These are phyloP conservation scores for Aspiorhynchus laticeps DNA, from an alignment of 2,113 vertebrate genomes.

Conservation along the genomic window DNA sequence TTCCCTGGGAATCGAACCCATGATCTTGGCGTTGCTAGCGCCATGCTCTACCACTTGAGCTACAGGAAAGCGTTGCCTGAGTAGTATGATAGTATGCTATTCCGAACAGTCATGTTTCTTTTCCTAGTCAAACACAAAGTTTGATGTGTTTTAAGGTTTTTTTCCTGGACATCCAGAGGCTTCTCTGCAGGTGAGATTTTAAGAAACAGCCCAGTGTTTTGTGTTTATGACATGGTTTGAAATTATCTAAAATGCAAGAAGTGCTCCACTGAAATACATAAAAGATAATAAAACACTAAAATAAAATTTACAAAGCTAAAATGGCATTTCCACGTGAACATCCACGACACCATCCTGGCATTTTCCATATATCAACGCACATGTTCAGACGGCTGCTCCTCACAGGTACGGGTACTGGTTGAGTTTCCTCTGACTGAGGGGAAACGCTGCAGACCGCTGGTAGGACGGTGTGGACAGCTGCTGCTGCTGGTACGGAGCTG, in stretches of 20 bases:
- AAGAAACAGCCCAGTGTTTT: background rate
- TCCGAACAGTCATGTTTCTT: constrained; percentile 10
- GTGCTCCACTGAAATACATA: background rate
- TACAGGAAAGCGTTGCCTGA: no score
- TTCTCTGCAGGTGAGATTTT: background rate
- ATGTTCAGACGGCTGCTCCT: constrained; percentile 16
- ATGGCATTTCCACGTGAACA: background rate
- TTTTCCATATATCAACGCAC: background rate
- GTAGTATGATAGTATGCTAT: background rate
- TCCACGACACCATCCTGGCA: background rate
- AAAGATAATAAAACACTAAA: background rate
- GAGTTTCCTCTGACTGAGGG: constrained; percentile 89
- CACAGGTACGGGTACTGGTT: constrained; percentile 94
- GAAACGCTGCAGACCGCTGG: constrained; percentile 83
- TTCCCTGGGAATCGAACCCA: no score
- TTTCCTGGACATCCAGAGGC: background rate
- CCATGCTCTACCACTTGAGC: no score
- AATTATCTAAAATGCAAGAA: background rate
- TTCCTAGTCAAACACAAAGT: background rate
- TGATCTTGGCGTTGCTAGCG: no score
- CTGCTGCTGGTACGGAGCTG: constrained; percentile 85
- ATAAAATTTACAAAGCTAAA: background rate
- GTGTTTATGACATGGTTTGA: background rate
- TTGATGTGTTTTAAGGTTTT: background rate
- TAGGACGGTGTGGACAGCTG: constrained; percentile 79